Evolutionary conservation across 2,888 invertebrate genomes (phyloP), one percentile per base, ranked within the genome.

Genomic region (Tetragonula carbonaria): DNA sequence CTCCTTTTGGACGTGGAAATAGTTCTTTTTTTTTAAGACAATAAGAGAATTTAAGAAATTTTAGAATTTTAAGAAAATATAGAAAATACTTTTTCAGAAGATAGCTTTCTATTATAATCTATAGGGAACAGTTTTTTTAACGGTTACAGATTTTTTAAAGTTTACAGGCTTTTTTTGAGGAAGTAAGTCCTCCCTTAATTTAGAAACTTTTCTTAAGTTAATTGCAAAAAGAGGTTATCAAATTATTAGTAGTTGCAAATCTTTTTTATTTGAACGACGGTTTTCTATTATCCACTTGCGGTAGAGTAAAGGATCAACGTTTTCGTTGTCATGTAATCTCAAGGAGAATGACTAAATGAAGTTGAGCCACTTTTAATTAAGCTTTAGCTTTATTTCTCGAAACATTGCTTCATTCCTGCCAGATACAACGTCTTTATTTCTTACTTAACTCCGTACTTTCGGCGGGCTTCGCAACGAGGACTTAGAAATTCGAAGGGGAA

Each of bases 391-490:
- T 38, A 70, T 70, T 76, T 59, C 18, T 28, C 33, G 59, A 68
- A 76, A 68, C 59, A 59, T 59, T 70, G 59, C 76, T 38, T 51
- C 76, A 11, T 75, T 57, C 51, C 59, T 59, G 59, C n/a, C 13
- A 59, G 75, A 33, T 76, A 57, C 75, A 59, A 16, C 68, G 75
- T 68, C 70, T 62, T 76, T 76, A 76, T 76, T 70, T 62, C 76
- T 70, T 76, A 70, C 70, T 70, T 76, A 76, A 76, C 57, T 76
- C 68, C 50, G 68, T 50, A 68, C 68, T 76, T 76, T 76, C 76
- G 62, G 14, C 62, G 70, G 62, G 59, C 62, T 70, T 76, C 70
- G 33, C 76, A 33, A 51, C 57, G 70, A 70, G 62, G 59, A 38
- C 70, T 76, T 70, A 76, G 70, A 76, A 76, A 76, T 63, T 70